These are phyloP conservation scores for Illadopsis cleaveri DNA, from an alignment of 2,113 vertebrate species.

Conservation along the genomic window DNA sequence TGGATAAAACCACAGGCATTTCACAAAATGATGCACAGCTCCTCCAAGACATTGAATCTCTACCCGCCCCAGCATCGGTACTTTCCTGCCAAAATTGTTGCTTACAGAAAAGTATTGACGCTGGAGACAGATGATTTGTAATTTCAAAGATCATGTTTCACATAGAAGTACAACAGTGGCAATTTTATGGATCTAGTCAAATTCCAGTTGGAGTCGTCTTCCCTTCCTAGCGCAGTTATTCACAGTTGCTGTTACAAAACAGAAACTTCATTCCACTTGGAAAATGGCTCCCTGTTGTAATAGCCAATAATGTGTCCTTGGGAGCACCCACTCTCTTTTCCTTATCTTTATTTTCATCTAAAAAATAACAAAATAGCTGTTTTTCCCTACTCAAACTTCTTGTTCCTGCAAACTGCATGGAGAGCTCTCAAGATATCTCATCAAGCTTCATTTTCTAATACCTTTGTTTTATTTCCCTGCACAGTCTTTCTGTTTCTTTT, in stretches of 20 bases:
- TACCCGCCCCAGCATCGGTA: accelerated
- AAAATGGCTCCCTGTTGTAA: neutral
- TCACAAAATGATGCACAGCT: neutral
- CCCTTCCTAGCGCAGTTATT: neutral
- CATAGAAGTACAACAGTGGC: neutral
- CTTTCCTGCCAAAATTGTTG: neutral
- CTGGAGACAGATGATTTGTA: neutral
- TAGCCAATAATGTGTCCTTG: neutral
- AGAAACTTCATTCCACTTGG: neutral
- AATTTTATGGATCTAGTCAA: neutral
- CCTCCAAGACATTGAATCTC: too few species aligned
- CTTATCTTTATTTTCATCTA: neutral
- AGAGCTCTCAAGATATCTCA: neutral
- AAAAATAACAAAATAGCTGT: neutral
- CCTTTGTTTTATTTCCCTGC: conserved; percentile 19
- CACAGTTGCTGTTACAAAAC: neutral
- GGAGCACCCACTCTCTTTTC: neutral
- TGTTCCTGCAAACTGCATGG: neutral
- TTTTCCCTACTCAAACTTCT: neutral
- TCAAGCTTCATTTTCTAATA: neutral
- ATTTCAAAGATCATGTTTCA: neutral
- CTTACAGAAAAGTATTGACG: neutral
- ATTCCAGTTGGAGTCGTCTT: neutral
- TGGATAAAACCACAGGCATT: neutral
- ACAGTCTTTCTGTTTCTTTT: neutral